Conservation (phyloP, 2,888 invertebrate genomes). For the Tolmerus cingulatus region DNA sequence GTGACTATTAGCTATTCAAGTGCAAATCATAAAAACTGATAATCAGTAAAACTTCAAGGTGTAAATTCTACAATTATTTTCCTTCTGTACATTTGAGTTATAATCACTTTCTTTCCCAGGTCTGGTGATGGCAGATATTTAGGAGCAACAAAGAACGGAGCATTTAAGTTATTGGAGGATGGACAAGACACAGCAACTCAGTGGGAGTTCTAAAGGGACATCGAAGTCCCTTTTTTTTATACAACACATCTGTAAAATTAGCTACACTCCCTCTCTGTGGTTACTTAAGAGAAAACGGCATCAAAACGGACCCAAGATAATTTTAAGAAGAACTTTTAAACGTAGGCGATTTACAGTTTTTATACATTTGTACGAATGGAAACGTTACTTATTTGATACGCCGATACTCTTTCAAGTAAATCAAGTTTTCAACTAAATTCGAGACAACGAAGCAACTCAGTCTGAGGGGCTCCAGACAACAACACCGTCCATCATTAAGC, state of each 20-base stretch:
- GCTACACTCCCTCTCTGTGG: conserved; percentile 10
- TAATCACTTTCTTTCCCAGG: conserved; percentile 51
- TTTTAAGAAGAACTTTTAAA: neutral
- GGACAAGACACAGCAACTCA: conserved; percentile 84
- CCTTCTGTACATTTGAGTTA: neutral
- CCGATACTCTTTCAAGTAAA: neutral
- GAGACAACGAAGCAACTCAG: neutral
- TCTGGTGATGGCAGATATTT: conserved; percentile 76
- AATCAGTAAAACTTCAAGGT: too few species aligned
- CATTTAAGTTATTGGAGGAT: conserved; percentile 82
- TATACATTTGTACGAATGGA: neutral
- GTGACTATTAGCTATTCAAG: too few species aligned
- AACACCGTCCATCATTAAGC: neutral
- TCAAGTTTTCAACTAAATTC: neutral
- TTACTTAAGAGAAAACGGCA: conserved; percentile 10
- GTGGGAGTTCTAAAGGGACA: conserved; percentile 85
- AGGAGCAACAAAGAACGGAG: conserved; percentile 90
- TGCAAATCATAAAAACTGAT: too few species aligned
- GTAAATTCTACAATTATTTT: neutral
- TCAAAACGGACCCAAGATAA: neutral
- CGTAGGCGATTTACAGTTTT: neutral
- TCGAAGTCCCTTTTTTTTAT: neutral
- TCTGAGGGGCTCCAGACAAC: neutral
- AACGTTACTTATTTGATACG: neutral
- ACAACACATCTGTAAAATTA: neutral